Conservation (phyloP, 1,140 invertebrate species). For the Phymorhynchus buccinoides region DNA sequence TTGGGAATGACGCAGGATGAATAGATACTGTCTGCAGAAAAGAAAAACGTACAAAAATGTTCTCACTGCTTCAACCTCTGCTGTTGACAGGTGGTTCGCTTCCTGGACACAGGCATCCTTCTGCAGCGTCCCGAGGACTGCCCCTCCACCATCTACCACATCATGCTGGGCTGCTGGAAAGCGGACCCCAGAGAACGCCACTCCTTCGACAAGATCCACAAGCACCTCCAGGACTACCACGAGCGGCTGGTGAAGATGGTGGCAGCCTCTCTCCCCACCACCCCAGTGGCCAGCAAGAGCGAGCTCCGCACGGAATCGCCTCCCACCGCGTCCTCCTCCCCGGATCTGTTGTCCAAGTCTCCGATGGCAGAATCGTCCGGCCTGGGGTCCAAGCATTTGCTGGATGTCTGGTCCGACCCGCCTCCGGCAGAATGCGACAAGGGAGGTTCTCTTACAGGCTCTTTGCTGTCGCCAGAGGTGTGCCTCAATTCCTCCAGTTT, state of each 20-base stretch:
- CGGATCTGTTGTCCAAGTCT: not conserved
- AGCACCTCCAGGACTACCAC: constrained; percentile 76
- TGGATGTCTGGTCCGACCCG: not conserved
- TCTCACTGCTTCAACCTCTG: too few relatives aligned
- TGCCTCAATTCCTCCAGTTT: not conserved
- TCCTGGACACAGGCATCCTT: constrained; percentile 87
- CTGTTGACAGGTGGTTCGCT: constrained; percentile 81
- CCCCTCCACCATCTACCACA: constrained; percentile 82
- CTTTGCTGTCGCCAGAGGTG: not conserved
- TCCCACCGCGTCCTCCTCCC: not conserved
- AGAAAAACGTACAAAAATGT: too few relatives aligned
- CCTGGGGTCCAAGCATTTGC: not conserved
- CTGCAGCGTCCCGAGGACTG: constrained; percentile 87
- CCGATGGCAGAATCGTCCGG: not conserved
- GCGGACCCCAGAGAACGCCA: constrained; percentile 85
- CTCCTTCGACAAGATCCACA: constrained; percentile 82
- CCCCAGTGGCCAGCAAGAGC: constrained; percentile 22
- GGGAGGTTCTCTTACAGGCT: not conserved
- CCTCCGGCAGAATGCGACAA: not conserved
- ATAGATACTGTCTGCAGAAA: too few relatives aligned
- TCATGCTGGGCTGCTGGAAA: constrained; percentile 91
- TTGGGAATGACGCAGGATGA: too few relatives aligned
- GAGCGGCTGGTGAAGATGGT: constrained; percentile 45
- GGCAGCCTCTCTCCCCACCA: constrained; percentile 18
- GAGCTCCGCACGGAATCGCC: not conserved